These are phyloP conservation scores for Lingula anatina DNA, from an alignment of 2,888 invertebrate species.

Conservation along the genomic window DNA sequence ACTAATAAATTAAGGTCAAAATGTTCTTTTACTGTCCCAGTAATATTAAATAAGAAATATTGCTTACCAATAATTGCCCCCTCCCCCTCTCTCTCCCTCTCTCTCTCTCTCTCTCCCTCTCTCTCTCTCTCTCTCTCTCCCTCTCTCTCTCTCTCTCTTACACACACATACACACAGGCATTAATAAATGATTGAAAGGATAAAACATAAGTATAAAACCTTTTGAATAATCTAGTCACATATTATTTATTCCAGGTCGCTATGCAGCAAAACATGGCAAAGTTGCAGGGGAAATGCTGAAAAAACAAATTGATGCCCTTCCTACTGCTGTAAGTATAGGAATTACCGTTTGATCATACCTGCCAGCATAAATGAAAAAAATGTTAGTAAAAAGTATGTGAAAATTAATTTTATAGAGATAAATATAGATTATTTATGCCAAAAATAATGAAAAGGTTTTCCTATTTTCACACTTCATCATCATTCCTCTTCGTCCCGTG, in stretches of 20 bases:
- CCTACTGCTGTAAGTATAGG: conserved; percentile 23
- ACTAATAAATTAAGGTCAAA: too few species aligned
- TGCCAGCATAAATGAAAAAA: too few species aligned
- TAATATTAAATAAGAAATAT: too few species aligned
- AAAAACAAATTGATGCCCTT: conserved; percentile 26
- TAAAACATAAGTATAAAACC: not conserved
- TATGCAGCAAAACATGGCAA: conserved; percentile 29
- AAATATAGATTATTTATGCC: too few species aligned
- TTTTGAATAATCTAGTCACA: not conserved
- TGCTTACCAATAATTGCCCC: not conserved
- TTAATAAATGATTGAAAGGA: not conserved
- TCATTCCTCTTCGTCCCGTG: not conserved
- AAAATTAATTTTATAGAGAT: too few species aligned
- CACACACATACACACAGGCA: not conserved
- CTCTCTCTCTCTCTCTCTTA: not conserved
- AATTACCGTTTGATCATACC: too few species aligned
- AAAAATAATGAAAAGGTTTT: too few species aligned
- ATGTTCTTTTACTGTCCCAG: too few species aligned
- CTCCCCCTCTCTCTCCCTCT: not conserved
- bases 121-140: not conserved
- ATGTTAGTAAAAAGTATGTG: too few species aligned
- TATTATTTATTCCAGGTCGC: conserved; percentile 16
- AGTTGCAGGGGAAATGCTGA: conserved; percentile 20
- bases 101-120: not conserved
- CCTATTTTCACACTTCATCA: too few species aligned